Base-by-base conservation (phyloP, 2,797 vertebrate species). In the Protonibea diacanthus region DNA sequence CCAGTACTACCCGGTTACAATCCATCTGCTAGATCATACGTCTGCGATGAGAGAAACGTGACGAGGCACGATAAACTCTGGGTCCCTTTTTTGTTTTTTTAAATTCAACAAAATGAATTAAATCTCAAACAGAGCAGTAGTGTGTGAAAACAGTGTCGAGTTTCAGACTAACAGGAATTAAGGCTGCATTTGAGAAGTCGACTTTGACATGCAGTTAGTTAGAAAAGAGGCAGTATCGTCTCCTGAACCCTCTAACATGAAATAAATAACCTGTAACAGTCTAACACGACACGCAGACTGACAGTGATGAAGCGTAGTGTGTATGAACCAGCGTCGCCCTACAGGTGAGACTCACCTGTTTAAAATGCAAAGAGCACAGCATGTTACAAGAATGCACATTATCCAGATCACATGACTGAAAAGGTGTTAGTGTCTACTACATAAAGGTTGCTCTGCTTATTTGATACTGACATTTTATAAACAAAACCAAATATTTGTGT, bases 31-130 rank as follows among this genome's bases (percentile, higher is more conserved):
- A 4, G 40, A 42, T 52, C 5, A 5, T 14, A 56, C 5, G 12
- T 20, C 29, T 53, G 45, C 20, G 25, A 60, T 51, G 5, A 0
- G 2, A 10, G 33, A 38, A 65, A 18, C 4, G 38, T 58, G 44
- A 58, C 52, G 47, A 0, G 3, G 1, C 17, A 45, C 17, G 17
- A 42, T 33, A 40, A 74, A 61, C 59, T 18, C 29, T 17, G 67
- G 61, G 66, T 89, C 84, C 88, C 87, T 82, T 82, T 72, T 53
- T 56, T 62, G 38, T 49, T 66, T 58, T 77, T 55, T 29, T n/a
- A 27, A 86, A 61, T 25, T 20, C 57, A 71, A 15, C 21, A 17
- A 49, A 13, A 55, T 15, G 0, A 25, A 10, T 14, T 17, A 38
- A 11, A 58, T 17, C 33, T 57, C 25, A 44, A 76, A 40, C 14